A percentile compares a stretch with the other conserved stretches of the same genome.
Conservation (phyloP, 1,140 invertebrate genomes). For the Drosophila micromelanica region DNA sequence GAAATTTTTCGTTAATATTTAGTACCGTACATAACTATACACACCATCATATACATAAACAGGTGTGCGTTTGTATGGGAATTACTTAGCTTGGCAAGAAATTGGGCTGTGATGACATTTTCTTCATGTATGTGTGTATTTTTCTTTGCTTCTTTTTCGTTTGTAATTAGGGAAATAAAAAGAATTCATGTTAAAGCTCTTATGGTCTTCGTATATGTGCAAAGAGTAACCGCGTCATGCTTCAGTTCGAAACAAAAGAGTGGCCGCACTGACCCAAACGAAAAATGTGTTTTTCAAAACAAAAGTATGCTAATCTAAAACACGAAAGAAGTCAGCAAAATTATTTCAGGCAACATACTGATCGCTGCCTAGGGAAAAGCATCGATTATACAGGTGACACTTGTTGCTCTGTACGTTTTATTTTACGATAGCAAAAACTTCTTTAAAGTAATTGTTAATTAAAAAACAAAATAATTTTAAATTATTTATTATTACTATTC, state of each 20-base stretch:
- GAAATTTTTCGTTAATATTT: constrained; percentile 25
- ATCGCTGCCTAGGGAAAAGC: too few relatives aligned
- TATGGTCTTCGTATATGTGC: background rate
- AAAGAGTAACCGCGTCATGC: constrained; percentile 20
- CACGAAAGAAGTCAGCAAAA: background rate
- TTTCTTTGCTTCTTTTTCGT: too few relatives aligned
- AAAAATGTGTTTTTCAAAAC: background rate
- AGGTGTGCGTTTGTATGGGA: constrained; percentile 2
- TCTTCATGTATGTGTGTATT: background rate
- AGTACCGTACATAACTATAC: constrained; percentile 15
- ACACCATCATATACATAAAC: background rate
- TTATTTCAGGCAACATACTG: too few relatives aligned
- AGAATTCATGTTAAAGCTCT: constrained; percentile 18
- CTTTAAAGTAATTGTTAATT: background rate
- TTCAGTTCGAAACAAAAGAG: constrained; percentile 19
- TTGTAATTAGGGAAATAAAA: constrained; percentile 19
- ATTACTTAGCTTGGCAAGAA: constrained; percentile 9
- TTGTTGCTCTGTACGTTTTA: background rate
- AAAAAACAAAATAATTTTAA: too few relatives aligned
- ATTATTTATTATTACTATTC: too few relatives aligned
- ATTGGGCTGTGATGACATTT: constrained; percentile 5
- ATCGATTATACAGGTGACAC: background rate
- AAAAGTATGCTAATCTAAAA: background rate
- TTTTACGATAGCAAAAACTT: background rate
- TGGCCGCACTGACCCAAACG: background rate